Conservation (phyloP, 92 coral and sea anemone genomes). For the Palythoa grandis region DNA sequence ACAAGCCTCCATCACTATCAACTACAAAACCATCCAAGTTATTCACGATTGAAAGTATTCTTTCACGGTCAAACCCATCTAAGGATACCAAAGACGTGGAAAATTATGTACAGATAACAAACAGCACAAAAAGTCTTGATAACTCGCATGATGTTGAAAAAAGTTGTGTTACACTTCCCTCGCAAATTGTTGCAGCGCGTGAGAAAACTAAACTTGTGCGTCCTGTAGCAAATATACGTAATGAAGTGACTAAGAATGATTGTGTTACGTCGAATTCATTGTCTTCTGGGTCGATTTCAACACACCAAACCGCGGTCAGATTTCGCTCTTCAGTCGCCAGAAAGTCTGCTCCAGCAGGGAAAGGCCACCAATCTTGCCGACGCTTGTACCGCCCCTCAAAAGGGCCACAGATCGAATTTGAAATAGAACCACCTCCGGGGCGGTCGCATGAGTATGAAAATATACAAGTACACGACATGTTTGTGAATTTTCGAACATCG, state of each 20-base stretch:
- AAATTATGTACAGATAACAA: background rate
- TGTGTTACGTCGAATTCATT: background rate
- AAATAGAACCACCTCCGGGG: background rate
- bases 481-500: conserved; percentile 85
- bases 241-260: background rate
- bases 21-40: conserved; percentile 44
- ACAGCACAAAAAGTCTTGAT: background rate
- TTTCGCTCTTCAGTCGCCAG: conserved; percentile 3
- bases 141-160: background rate
- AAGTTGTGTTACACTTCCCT: background rate
- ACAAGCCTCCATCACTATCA: background rate
- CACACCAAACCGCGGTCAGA: conserved; percentile 6
- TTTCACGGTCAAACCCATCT: conserved; percentile 62
- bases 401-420: background rate
- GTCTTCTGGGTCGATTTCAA: conserved; percentile 24
- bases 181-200: background rate
- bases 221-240: background rate
- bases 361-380: background rate
- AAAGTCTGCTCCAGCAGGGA: conserved; percentile 25
- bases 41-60: conserved; percentile 82
- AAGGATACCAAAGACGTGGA: background rate
- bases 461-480: conserved; percentile 34
- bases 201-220: background rate
- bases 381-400: background rate
- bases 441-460: background rate